Evolutionary conservation across 2,113 vertebrate species (phyloP), one percentile per base, ranked within the genome.

Genomic region (Semnopithecus entellus): DNA sequence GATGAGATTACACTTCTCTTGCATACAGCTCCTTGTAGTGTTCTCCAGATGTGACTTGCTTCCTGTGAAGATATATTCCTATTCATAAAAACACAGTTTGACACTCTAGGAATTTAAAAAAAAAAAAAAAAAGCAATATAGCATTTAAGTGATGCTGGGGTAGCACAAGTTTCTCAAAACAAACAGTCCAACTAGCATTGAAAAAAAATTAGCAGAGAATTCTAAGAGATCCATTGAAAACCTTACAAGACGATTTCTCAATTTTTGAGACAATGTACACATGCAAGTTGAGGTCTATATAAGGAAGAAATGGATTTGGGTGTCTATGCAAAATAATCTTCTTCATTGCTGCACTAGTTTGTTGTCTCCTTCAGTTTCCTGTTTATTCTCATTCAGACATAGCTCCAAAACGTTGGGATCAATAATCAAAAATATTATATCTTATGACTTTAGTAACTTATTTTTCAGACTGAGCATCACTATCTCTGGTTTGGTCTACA

Each of bases 401-500:
- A 81, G 23, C 4, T 70, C 22, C 23, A 76, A 90, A 55, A 86
- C 66, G 3, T 50, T 81, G 8, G 12, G 20, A 40, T 59, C 9
- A 61, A 75, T 38, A 83, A 40, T 27, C 4, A 43, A 43, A 91
- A 80, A 57, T 72, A 61, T 45, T 70, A 0, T 45, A 10, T 68
- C 59, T 83, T 96, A 12, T n/a, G 88, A 48, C 23, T 91, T 95
- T 80, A 72, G 35, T 80, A 92, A 43, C 6, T 27, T 8, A 73
- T 40, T 83, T 93, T 94, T 43, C 45, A 75, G 45, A 89, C 13
- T 87, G 45, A 82, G 90, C 48, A 92, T 82, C 27, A 25, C 4
- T 35, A 13, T 87, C 38, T 96, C 32, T 79, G 25, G 30, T 61
- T 98, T 96, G 95, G 61, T 73, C 55, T 85, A 72, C 43, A 72